Conservation (phyloP, 2,888 invertebrate species). For the Catocala sponsa region DNA sequence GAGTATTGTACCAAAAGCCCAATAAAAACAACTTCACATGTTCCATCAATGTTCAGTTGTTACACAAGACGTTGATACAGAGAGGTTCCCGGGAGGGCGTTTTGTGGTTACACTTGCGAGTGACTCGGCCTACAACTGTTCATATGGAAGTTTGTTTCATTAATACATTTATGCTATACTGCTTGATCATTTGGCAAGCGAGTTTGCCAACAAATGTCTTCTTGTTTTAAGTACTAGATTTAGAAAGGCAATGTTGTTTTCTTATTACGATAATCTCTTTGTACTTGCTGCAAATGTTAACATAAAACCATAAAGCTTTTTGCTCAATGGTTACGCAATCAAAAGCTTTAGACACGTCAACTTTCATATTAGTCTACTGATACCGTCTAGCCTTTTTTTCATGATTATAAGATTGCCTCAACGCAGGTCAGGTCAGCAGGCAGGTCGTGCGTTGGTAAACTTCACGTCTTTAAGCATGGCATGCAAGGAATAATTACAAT, state of each 20-base stretch:
- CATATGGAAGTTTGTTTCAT: conserved; percentile 72
- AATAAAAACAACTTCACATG: conserved; percentile 30
- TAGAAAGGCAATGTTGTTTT: background rate
- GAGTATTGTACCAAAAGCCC: background rate
- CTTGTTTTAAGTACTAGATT: background rate
- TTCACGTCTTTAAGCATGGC: too few species aligned
- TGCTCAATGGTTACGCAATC: background rate
- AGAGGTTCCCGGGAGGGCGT: conserved; percentile 67
- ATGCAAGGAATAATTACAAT: too few species aligned
- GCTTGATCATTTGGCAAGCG: conserved; percentile 26
- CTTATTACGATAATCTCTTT: too few species aligned
- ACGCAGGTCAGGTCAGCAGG: too few species aligned
- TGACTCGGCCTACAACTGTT: conserved; percentile 71
- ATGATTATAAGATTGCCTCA: too few species aligned
- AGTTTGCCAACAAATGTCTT: background rate
- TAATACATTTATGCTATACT: conserved; percentile 58
- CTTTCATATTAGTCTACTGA: too few species aligned
- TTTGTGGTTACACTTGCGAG: conserved; percentile 75
- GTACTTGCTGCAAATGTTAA: too few species aligned
- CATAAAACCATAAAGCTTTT: too few species aligned
- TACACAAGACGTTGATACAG: conserved; percentile 32
- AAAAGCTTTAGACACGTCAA: background rate
- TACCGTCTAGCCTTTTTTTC: too few species aligned
- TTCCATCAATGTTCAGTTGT: conserved; percentile 31
- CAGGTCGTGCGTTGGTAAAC: too few species aligned